Base-by-base conservation (phyloP, 2,888 invertebrate genomes). In the Andrena flavipes region DNA sequence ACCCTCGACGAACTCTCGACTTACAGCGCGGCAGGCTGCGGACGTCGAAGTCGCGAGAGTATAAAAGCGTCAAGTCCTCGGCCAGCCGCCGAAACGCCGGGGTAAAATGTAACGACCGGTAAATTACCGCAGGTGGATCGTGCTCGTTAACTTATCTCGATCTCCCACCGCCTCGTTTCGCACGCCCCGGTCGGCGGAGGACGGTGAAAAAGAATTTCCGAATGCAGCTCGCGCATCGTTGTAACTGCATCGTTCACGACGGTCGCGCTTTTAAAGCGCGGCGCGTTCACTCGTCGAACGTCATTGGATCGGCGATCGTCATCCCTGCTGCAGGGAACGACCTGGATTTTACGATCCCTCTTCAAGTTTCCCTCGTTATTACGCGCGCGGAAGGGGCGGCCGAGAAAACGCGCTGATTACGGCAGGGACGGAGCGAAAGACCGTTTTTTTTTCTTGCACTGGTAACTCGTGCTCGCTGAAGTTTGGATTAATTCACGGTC, bases 71-170 rank as follows among this genome's bases (percentile, higher is more conserved):
- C 51, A n/a, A n/a, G 54, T 68, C 30, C 23, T 48, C 26, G 26
- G 59, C 26, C 20, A 35, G 30, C 30, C 63, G 76, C 69, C 75
- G 68, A 76, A 76, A 60, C 33, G 23, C 60, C 64, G 16, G 10
- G 10, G 48, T 60, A 49, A 82, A 73, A 69, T 49, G 82, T 71
- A 65, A 70, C 72, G 48, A 67, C 64, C 13, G 81, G 56, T 70
- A 80, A 82, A 80, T 81, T 67, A 71, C 62, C 35, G 70, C 69
- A 26, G 69, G 59, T 82, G 72, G 48, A 68, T 81, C 72, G 76
- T 42, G 80, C 84, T 86, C 88, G 86, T 90, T 88, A 86, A 87
- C 87, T 88, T 90, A 86, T 89, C 78, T 69, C 87, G 87, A 89
- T 88, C 86, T 87, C 76, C 71, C 67, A 70, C 70, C 62, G 69